Conservation (phyloP, 2,888 invertebrate genomes). For the Xylota sylvarum region DNA sequence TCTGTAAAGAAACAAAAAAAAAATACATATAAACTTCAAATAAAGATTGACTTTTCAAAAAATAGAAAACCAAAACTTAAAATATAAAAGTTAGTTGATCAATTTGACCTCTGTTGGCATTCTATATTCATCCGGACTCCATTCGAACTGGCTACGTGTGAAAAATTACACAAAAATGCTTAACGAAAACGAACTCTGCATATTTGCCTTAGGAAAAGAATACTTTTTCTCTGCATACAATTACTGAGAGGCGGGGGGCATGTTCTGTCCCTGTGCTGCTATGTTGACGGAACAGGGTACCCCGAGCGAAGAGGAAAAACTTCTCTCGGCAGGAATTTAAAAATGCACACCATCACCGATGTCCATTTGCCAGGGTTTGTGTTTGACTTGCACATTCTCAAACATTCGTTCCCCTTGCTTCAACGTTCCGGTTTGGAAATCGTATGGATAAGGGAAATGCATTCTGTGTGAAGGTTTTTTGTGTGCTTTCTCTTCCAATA, state of each 20-base stretch:
- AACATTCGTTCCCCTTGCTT: constrained; percentile 32
- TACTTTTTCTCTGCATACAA: constrained; percentile 61
- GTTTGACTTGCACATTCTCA: constrained; percentile 62
- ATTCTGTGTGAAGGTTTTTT: constrained; percentile 25
- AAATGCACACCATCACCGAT: constrained; percentile 64
- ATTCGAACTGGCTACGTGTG: constrained; percentile 51
- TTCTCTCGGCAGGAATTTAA: constrained; percentile 41
- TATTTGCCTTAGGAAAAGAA: constrained; percentile 57
- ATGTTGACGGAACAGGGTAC: constrained; percentile 20
- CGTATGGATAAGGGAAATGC: constrained; percentile 34
- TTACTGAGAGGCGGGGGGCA: constrained; percentile 25
- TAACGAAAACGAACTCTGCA: constrained; percentile 55
- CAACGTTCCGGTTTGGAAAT: constrained; percentile 24
- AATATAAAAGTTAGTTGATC: constrained; percentile 76
- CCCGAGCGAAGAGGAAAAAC: constrained; percentile 17
- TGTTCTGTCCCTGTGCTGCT: constrained; percentile 3
- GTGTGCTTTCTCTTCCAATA: constrained; percentile 18
- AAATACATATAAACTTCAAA: constrained; percentile 4
- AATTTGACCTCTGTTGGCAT: constrained; percentile 20
- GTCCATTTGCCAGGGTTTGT: constrained; percentile 60
- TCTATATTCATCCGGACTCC: constrained; percentile 27
- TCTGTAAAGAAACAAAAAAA: constrained; percentile 87
- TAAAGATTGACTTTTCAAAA: constrained; percentile 8
- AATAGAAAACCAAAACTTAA: constrained; percentile 1
- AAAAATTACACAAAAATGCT: constrained; percentile 64